Percentiles rank a stretch among this genome's conserved stretches.
Conservation (phyloP, 2,113 vertebrate genomes). For the Camelus dromedarius region DNA sequence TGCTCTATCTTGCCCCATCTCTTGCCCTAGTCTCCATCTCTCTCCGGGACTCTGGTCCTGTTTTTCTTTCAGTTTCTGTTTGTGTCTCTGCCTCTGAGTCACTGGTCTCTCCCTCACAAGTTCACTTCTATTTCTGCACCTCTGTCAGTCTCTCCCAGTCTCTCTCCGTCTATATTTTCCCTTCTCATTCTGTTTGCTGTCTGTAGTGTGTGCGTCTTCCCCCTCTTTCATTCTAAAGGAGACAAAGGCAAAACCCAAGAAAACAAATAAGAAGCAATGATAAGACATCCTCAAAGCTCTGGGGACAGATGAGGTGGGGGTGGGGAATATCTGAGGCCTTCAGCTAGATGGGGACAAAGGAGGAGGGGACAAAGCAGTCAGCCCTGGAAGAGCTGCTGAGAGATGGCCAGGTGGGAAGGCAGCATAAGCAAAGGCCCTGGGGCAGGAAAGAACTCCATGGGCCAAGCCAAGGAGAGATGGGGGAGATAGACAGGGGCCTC, state of each 20-base stretch:
- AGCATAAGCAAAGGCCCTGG: not conserved
- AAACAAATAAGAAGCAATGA: not conserved
- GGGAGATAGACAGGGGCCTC: not conserved
- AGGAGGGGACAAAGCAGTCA: not conserved
- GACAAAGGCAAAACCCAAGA: not conserved
- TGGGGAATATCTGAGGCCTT: fast-evolving
- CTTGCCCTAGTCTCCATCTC: too few relatives aligned
- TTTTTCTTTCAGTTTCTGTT: not conserved
- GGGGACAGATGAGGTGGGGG: not conserved
- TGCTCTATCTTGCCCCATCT: not conserved
- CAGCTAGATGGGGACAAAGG: fast-evolving
- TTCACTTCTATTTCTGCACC: not conserved
- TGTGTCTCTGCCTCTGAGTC: not conserved
- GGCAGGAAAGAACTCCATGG: not conserved
- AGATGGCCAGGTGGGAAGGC: not conserved
- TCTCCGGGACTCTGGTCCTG: fast-evolving
- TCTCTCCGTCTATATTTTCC: not conserved
- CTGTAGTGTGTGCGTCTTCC: fast-evolving
- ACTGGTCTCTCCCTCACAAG: not conserved
- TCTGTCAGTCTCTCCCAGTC: not conserved
- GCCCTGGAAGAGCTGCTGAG: not conserved
- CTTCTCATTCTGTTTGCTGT: not conserved
- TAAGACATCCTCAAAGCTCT: fast-evolving
- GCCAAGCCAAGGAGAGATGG: fast-evolving
- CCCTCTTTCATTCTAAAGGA: not conserved